Conservation (phyloP, 1,140 invertebrate species). For the Apocrypta bakeri region DNA sequence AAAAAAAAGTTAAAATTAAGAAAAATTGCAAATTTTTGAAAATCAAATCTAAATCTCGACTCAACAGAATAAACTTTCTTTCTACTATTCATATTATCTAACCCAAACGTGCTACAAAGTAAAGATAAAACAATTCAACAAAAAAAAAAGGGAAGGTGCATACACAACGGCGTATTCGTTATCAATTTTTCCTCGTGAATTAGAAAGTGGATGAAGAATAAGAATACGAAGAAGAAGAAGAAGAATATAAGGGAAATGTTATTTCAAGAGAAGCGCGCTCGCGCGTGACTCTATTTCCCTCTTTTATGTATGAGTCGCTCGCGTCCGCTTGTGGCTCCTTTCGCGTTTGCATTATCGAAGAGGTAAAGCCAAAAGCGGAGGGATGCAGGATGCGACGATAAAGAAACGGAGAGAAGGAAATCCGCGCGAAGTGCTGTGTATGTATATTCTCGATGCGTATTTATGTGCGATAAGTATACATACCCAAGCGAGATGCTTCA, state of each 20-base stretch:
- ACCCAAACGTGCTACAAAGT: no score
- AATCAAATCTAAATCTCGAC: no score
- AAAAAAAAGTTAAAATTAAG: no score
- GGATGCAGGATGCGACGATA: not conserved
- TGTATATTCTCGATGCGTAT: not conserved
- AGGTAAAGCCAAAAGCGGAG: not conserved
- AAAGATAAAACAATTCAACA: no score
- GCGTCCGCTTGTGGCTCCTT: not conserved
- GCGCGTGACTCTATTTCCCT: conserved; percentile 1
- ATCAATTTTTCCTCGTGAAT: not conserved
- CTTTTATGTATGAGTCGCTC: conserved; percentile 1
- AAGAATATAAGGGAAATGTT: not conserved
- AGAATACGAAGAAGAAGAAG: not conserved
- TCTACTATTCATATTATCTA: no score
- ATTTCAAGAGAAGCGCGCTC: no score
- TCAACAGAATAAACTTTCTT: no score
- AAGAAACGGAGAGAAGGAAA: not conserved
- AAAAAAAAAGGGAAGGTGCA: no score
- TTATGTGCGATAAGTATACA: no score
- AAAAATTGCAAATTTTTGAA: no score
- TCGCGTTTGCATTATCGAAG: not conserved
- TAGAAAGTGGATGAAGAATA: not conserved
- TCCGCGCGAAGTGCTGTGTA: not conserved
- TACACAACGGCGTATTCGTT: not conserved
- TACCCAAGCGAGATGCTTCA: no score